phyloP scores from a whole-genome alignment of 2,888 invertebrate species.

The Aspidiotus destructor region DNA sequence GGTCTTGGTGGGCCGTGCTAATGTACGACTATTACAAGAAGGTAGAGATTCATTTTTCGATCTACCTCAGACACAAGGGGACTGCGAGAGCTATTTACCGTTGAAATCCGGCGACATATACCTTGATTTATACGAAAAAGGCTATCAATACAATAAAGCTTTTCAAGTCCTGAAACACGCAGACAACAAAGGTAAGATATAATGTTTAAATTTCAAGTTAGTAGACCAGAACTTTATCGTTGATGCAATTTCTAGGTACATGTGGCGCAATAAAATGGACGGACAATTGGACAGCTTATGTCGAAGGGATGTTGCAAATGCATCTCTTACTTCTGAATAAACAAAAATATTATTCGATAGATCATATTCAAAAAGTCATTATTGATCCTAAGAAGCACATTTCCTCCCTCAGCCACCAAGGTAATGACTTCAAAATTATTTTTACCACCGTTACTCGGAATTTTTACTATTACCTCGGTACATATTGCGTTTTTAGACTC shows the following conservation, averaged over 20 bases:
- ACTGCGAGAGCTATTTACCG: constrained; percentile 45
- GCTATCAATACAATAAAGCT: constrained; percentile 74
- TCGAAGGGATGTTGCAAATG: constrained; percentile 94
- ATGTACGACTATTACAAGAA: constrained; percentile 56
- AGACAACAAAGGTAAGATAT: constrained; percentile 52
- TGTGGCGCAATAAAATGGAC: constrained; percentile 71
- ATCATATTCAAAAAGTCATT: constrained; percentile 67
- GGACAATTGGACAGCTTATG: constrained; percentile 86
- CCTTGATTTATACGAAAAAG: constrained; percentile 74
- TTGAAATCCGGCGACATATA: constrained; percentile 63
- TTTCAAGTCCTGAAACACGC: constrained; percentile 71
- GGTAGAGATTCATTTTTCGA: constrained; percentile 52
- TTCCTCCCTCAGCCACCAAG: constrained; percentile 36
- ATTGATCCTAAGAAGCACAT: constrained; percentile 68
- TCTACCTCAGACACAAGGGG: constrained; percentile 44
- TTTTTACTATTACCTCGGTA: too few species aligned
- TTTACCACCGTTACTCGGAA: too few species aligned
- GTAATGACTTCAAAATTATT: too few species aligned
- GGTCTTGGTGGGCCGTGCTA: constrained; percentile 69
- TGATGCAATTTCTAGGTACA: constrained; percentile 42
- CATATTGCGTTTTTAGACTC: constrained; percentile 9
- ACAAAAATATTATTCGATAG: constrained; percentile 74
- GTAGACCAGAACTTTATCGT: too few species aligned
- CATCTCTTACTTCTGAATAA: constrained; percentile 66
- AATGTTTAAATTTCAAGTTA: too few species aligned